A percentile compares a stretch with the other conserved stretches of the same genome.
phyloP scores from a whole-genome alignment of 2,113 vertebrate species.

The Chionomys nivalis region DNA sequence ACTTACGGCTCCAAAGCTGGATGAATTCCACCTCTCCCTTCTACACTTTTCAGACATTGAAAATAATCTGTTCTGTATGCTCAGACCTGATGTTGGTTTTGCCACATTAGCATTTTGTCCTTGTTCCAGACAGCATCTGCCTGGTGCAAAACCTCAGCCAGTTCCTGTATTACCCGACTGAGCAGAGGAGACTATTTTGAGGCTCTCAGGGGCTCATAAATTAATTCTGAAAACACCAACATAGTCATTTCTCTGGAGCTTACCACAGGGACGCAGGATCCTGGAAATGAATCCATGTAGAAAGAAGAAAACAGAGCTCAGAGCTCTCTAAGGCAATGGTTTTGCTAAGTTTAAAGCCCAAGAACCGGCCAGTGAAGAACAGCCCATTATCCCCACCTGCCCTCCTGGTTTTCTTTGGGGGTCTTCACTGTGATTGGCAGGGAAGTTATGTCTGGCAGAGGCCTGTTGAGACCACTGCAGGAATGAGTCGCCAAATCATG shows the following conservation, averaged over 20 bases:
- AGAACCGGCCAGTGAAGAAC: background rate
- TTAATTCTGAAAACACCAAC: slow-evolving; percentile 34
- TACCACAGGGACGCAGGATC: background rate
- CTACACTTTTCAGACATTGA: background rate
- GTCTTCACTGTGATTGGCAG: background rate
- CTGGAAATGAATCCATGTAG: background rate
- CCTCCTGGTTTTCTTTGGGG: background rate
- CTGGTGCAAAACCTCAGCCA: slow-evolving; percentile 27
- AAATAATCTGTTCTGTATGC: background rate
- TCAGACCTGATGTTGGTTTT: background rate
- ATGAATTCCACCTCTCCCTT: background rate
- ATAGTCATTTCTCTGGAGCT: background rate
- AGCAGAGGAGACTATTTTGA: background rate
- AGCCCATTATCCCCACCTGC: background rate
- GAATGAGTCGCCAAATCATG: background rate
- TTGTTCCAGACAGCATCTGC: slow-evolving; percentile 39
- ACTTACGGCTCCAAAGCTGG: background rate
- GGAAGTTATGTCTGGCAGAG: background rate
- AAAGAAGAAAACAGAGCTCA: slow-evolving; percentile 34
- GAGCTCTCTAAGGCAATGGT: background rate
- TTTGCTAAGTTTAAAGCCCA: slow-evolving; percentile 37
- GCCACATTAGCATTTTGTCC: slow-evolving; percentile 1
- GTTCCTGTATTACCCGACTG: slow-evolving; percentile 20
- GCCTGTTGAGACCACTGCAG: background rate
- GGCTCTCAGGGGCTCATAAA: background rate